These are phyloP conservation scores for Sebastes vulpes DNA, from an alignment of 2,797 vertebrate genomes.

Conservation along the genomic window DNA sequence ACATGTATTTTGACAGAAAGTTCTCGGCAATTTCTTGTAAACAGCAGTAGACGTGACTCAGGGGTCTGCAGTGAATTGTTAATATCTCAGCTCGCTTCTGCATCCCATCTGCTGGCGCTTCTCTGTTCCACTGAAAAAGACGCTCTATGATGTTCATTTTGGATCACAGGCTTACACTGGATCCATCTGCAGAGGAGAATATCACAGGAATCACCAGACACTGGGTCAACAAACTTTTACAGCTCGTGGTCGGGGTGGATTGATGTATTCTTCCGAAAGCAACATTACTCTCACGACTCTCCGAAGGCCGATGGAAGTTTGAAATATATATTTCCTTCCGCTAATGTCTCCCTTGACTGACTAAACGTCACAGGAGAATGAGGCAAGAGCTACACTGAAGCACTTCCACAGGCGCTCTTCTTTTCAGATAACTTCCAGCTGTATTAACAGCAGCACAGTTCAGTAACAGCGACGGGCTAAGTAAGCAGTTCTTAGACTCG, in stretches of 20 bases:
- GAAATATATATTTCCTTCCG: conserved; percentile 63
- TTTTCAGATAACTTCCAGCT: conserved; percentile 66
- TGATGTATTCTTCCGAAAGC: conserved; percentile 63
- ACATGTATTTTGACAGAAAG: conserved; percentile 30
- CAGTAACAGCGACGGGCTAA: conserved; percentile 46
- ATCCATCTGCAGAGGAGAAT: conserved; percentile 31
- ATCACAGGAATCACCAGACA: conserved; percentile 47
- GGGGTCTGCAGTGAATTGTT: conserved; percentile 40
- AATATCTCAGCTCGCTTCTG: conserved; percentile 25
- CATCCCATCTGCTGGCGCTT: conserved; percentile 32
- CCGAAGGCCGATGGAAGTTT: conserved; percentile 59
- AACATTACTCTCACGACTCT: conserved; percentile 54
- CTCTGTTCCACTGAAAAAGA: conserved; percentile 26
- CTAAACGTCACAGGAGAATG: conserved; percentile 46
- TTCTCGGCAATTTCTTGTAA: conserved; percentile 45
- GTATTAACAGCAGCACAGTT: conserved; percentile 64
- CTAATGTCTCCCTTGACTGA: conserved; percentile 72
- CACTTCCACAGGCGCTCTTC: conserved; percentile 42
- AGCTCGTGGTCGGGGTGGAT: conserved; percentile 44
- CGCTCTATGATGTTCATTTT: conserved; percentile 45
- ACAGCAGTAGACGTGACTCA: conserved; percentile 25
- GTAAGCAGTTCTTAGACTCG: conserved; percentile 58
- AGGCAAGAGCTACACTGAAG: conserved; percentile 31
- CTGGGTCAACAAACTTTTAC: conserved; percentile 49
- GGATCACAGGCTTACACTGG: conserved; percentile 17